Evolutionary conservation across 2,113 vertebrate genomes (phyloP).

Genomic region (Larimichthys crocea): DNA sequence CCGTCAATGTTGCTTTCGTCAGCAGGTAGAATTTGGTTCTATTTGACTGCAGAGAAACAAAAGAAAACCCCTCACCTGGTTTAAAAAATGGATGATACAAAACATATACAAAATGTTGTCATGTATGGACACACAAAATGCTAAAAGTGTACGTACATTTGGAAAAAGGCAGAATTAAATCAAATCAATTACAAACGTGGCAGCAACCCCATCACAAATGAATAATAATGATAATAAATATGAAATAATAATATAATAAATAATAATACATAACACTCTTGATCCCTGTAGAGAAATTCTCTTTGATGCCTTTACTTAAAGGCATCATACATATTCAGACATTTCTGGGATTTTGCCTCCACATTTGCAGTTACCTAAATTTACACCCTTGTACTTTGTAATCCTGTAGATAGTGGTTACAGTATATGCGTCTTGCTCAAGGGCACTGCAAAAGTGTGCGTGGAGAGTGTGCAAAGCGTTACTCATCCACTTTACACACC

Average conservation of each 20-base stretch:
- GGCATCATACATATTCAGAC: constrained; percentile 1
- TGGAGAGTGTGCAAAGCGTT: constrained; percentile 10
- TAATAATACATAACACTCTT: neutral
- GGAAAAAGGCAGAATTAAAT: neutral
- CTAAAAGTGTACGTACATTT: neutral
- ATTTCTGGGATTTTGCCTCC: neutral
- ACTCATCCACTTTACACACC: constrained; percentile 26
- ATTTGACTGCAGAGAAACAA: constrained; percentile 1
- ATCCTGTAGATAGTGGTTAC: neutral
- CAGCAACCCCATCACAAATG: neutral
- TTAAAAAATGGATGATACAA: constrained; percentile 5
- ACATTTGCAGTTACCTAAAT: neutral
- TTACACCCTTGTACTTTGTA: neutral
- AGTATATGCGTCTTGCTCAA: constrained; percentile 21
- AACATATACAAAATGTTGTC: constrained; percentile 10
- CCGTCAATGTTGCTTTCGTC: too few relatives aligned
- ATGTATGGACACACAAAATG: neutral
- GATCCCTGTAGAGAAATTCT: constrained; percentile 12
- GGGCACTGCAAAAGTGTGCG: constrained; percentile 9
- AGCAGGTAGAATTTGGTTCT: neutral
- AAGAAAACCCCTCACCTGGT: neutral
- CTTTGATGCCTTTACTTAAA: neutral
- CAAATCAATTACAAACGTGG: neutral
- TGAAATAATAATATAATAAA: too few relatives aligned
- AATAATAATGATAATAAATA: neutral